Evolutionary conservation across 2,888 invertebrate genomes (phyloP).

Genomic region (Drosophila basisetae): DNA sequence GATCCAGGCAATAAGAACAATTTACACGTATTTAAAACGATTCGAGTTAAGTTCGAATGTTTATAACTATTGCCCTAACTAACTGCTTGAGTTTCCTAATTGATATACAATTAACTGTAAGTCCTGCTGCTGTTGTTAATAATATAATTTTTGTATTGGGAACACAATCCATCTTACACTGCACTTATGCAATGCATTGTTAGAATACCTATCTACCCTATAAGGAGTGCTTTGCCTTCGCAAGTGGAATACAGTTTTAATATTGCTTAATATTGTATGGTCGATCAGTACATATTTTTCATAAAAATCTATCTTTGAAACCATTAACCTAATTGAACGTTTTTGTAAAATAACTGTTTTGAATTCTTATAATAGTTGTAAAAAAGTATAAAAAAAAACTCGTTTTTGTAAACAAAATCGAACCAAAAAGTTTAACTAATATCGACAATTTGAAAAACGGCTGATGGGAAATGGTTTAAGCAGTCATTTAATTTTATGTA

Average conservation of each 20-base stretch:
- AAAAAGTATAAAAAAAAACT: not conserved
- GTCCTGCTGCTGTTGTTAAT: not conserved
- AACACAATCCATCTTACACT: conserved; percentile 16
- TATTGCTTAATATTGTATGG: conserved; percentile 18
- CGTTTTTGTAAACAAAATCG: not conserved
- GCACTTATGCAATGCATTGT: not conserved
- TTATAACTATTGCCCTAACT: conserved; percentile 7
- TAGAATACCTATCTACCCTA: conserved; percentile 24
- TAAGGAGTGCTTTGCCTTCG: not conserved
- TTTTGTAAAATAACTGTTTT: not conserved
- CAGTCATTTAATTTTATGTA: not conserved
- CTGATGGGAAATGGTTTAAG: not conserved
- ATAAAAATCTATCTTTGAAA: conserved; percentile 34
- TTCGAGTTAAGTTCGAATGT: conserved; percentile 1
- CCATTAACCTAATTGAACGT: conserved; percentile 30
- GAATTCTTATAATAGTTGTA: not conserved
- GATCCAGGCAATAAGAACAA: conserved; percentile 19
- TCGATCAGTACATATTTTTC: not conserved
- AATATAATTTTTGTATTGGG: conserved; percentile 3
- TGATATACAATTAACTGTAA: conserved; percentile 2
- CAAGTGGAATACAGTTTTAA: conserved; percentile 4
- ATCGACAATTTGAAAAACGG: not conserved
- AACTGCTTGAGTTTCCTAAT: conserved; percentile 12
- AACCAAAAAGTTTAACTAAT: not conserved
- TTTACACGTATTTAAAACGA: not conserved